These are phyloP conservation scores for Ptilorrhoa leucosticta DNA, from an alignment of 2,113 vertebrate genomes.

Conservation along the genomic window DNA sequence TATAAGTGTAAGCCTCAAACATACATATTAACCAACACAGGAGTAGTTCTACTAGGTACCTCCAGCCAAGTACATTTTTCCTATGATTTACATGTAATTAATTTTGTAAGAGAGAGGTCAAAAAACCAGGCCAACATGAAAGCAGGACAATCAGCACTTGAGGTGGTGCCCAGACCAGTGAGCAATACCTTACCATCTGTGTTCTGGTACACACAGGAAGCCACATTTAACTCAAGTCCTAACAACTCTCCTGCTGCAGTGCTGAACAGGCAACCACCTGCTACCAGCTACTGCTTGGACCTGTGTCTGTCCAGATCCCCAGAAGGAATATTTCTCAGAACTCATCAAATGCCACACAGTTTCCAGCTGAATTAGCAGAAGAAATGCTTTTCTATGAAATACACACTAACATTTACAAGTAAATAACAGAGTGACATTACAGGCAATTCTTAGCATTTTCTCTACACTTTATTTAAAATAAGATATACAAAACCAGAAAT, in stretches of 20 bases:
- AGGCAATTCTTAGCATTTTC: background rate
- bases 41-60: background rate
- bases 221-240: background rate
- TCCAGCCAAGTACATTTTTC: background rate
- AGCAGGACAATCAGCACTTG: background rate
- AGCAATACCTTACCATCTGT: rapidly evolving
- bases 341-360: background rate
- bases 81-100: background rate
- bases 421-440: background rate
- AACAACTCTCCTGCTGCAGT: background rate
- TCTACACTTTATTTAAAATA: background rate
- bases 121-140: background rate
- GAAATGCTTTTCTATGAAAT: background rate
- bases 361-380: background rate
- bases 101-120: background rate
- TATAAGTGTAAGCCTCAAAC: background rate
- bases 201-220: background rate
- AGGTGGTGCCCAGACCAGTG: background rate
- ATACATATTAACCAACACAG: background rate
- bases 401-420: background rate
- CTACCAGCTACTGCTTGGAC: background rate
- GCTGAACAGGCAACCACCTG: rapidly evolving
- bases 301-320: background rate
- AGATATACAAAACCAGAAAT: background rate
- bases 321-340: background rate